These are phyloP conservation scores for Aspidiotus rigidus DNA, from an alignment of 2,888 invertebrate genomes.

Conservation along the genomic window DNA sequence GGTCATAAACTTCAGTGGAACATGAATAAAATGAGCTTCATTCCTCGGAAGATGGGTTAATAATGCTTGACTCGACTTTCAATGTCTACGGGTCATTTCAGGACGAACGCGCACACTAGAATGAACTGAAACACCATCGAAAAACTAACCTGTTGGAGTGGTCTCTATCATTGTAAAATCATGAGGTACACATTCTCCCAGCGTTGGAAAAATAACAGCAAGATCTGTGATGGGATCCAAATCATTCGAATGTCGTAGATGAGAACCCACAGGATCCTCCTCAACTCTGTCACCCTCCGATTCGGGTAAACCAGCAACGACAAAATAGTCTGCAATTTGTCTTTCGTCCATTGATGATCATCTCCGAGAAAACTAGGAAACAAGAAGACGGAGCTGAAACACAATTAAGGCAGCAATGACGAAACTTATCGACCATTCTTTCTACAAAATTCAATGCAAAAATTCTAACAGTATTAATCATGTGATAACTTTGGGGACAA, in stretches of 20 bases:
- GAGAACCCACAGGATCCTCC: conserved; percentile 65
- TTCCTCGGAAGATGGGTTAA: no score
- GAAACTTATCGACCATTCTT: no score
- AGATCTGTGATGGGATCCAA: conserved; percentile 95
- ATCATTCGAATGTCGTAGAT: conserved; percentile 66
- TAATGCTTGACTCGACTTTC: no score
- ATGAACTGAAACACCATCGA: not conserved
- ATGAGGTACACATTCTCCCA: conserved; percentile 75
- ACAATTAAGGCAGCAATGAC: no score
- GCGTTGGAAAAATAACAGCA: conserved; percentile 76
- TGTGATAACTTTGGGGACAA: no score
- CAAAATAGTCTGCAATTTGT: conserved; percentile 94
- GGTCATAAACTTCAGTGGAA: no score
- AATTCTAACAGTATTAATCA: no score
- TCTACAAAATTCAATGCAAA: no score
- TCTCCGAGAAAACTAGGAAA: conserved; percentile 3
- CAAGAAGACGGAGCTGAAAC: no score
- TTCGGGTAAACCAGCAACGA: conserved; percentile 88
- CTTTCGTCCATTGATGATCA: conserved; percentile 64
- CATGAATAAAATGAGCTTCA: no score
- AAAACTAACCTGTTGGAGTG: conserved; percentile 59
- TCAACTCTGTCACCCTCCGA: conserved; percentile 66
- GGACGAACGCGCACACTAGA: no score
- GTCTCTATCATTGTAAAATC: conserved; percentile 63
- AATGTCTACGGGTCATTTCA: no score